phyloP scores from a whole-genome alignment of 64 coral and sea anemone species.

The Pachyseris speciosa region DNA sequence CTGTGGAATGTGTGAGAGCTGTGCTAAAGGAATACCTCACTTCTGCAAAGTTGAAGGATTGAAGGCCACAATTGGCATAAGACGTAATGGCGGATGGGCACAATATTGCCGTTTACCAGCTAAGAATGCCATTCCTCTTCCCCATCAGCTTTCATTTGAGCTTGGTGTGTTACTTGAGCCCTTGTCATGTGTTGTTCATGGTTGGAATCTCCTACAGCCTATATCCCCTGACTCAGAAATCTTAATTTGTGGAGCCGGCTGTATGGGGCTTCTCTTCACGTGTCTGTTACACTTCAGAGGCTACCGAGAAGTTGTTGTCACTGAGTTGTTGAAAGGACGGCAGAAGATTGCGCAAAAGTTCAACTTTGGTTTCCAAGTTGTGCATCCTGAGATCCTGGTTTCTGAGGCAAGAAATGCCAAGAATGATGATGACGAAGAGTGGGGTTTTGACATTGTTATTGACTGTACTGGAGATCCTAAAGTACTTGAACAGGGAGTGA shows the following conservation, averaged over 20 bases:
- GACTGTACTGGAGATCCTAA: slow-evolving; percentile 76
- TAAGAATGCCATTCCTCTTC: slow-evolving; percentile 80
- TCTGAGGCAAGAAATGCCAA: slow-evolving; percentile 91
- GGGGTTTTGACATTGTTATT: slow-evolving; percentile 93
- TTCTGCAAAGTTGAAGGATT: slow-evolving; percentile 93
- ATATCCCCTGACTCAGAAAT: slow-evolving; percentile 85
- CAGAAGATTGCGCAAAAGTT: slow-evolving; percentile 85
- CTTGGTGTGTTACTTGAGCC: slow-evolving; percentile 90
- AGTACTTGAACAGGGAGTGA: slow-evolving; percentile 49
- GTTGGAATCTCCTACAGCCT: slow-evolving; percentile 75
- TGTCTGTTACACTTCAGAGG: slow-evolving; percentile 89
- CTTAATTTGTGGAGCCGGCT: slow-evolving; percentile 88
- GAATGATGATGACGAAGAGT: slow-evolving; percentile 78
- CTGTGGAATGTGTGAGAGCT: slow-evolving; percentile 94
- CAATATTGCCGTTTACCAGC: slow-evolving; percentile 89
- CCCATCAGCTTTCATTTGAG: slow-evolving; percentile 92
- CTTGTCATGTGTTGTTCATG: slow-evolving; percentile 85
- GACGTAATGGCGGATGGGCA: slow-evolving; percentile 98
- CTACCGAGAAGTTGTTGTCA: slow-evolving; percentile 84
- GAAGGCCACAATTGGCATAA: slow-evolving; percentile 76
- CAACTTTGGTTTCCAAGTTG: slow-evolving; percentile 91
- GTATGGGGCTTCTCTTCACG: slow-evolving; percentile 76
- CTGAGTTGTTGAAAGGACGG: slow-evolving; percentile 81
- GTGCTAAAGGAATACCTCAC: slow-evolving; percentile 86
- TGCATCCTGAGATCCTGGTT: slow-evolving; percentile 82